Percentiles rank a stretch among this genome's conserved stretches.
Evolutionary conservation across 2,888 invertebrate genomes (phyloP).

Genomic region (Leptothorax acervorum): DNA sequence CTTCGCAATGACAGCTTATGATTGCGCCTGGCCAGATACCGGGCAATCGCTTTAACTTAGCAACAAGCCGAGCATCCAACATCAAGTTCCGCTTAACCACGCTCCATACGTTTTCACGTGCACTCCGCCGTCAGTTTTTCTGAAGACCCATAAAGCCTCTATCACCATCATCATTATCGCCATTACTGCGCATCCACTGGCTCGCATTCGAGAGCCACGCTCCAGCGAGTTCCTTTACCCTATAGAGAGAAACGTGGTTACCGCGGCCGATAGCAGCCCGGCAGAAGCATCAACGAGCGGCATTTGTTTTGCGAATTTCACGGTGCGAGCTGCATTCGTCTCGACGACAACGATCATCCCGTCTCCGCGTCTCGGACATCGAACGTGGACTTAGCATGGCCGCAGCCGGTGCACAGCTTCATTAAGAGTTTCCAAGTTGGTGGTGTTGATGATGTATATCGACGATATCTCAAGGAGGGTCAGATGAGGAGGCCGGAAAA

Average conservation of each 20-base stretch:
- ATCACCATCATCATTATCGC: constrained; percentile 76
- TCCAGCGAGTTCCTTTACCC: constrained; percentile 54
- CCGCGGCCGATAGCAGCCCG: constrained; percentile 62
- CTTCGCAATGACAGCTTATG: constrained; percentile 18
- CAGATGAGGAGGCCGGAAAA: constrained; percentile 50
- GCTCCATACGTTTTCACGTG: constrained; percentile 68
- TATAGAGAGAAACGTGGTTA: constrained; percentile 43
- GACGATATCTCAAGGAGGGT: constrained; percentile 79
- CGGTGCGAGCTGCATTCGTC: constrained; percentile 66
- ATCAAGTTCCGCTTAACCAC: constrained; percentile 61
- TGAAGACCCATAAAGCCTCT: constrained; percentile 73
- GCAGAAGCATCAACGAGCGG: constrained; percentile 65
- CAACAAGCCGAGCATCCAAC: constrained; percentile 56
- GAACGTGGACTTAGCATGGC: constrained; percentile 63
- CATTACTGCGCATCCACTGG: constrained; percentile 72
- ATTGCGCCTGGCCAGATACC: constrained; percentile 20
- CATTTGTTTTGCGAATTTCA: constrained; percentile 77
- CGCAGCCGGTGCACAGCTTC: constrained; percentile 75
- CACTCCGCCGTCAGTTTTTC: constrained; percentile 71
- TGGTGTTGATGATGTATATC: constrained; percentile 82
- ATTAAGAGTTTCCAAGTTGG: constrained; percentile 79
- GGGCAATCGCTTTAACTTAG: constrained; percentile 62
- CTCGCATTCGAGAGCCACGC: constrained; percentile 73
- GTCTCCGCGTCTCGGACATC: constrained; percentile 62
- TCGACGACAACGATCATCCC: constrained; percentile 69